Base-by-base conservation (phyloP, 2,113 vertebrate species). In the Propithecus coquereli region DNA sequence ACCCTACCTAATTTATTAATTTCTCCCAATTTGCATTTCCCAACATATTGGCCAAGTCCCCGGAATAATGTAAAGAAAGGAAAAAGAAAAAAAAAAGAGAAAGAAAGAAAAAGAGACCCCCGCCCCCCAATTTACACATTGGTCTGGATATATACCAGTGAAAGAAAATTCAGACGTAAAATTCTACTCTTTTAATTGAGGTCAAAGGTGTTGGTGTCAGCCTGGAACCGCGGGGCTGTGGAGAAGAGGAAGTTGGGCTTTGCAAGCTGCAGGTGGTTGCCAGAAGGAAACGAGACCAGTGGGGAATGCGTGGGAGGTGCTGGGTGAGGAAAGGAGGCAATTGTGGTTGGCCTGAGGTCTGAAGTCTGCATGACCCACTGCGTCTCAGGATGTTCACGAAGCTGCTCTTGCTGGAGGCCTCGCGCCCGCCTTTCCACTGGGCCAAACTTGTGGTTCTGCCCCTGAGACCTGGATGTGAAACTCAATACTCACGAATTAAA, bases 331-430 rank as follows among this genome's bases (percentile, higher is more conserved):
- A 96, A 98, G 90, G 96, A 97, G 96, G 97, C 94, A 93, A 98
- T 98, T 98, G 98, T 98, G 98, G 98, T 97, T 98, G 16, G 43
- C 92, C 87, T 97, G 98, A 98, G 97, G 97, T 96, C 97, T 97
- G 90, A 97, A 97, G 92, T 71, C 97, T 94, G 47, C 73, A 73
- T 1, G 96, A 68, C 90, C 63, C 88, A 47, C 88, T 45, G 80
- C 88, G 91, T 96, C 98, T 20, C 97, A 94, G 90, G 93, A 94
- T 81, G 97, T 96, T 96, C 96, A 90, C 30, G 96, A 47, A 83
- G 86, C 87, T 66, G 86, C 66, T 83, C 73, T 95, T 20, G 6
- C 73, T 5, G n/a, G 90, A 63, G 94, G 70, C 85, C 82, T 97
- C 74, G 43, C 1, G 9, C 65, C n/a, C 23, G 52, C 77, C 89